Conservation (phyloP, 2,888 invertebrate species). For the Craniophora ligustri region DNA sequence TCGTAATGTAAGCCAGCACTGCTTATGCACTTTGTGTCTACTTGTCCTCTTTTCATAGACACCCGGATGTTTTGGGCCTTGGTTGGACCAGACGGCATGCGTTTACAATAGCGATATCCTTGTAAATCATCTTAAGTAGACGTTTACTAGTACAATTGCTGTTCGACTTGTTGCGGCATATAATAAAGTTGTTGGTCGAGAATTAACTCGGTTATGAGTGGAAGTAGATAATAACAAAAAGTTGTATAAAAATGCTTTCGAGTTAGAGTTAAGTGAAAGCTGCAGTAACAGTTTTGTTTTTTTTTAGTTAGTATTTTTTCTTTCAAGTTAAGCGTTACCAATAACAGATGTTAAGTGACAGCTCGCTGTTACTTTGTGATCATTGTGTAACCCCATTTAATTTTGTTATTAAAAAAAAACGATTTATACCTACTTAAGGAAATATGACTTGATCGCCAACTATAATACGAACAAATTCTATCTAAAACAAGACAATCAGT, state of each 20-base stretch:
- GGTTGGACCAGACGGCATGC: constrained; percentile 30
- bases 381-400: constrained; percentile 55
- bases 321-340: constrained; percentile 18
- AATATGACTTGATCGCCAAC: too few relatives aligned
- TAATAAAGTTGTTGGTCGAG: background rate
- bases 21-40: constrained; percentile 69
- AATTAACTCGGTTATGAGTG: background rate
- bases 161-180: background rate
- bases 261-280: constrained; percentile 63
- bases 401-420: too few relatives aligned
- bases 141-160: constrained; percentile 10
- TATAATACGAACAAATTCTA: too few relatives aligned
- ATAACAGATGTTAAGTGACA: constrained; percentile 21
- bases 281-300: constrained; percentile 40
- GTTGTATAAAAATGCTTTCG: constrained; percentile 15
- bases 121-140: constrained; percentile 25
- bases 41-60: constrained; percentile 63
- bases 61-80: constrained; percentile 63
- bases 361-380: constrained; percentile 13
- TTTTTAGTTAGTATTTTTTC: constrained; percentile 57
- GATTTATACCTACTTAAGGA: too few relatives aligned
- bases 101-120: constrained; percentile 19
- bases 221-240: background rate
- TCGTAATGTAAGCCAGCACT: constrained; percentile 81
- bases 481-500: constrained; percentile 19